phyloP scores from a whole-genome alignment of 2,888 invertebrate species.

The Polia nebulosa region DNA sequence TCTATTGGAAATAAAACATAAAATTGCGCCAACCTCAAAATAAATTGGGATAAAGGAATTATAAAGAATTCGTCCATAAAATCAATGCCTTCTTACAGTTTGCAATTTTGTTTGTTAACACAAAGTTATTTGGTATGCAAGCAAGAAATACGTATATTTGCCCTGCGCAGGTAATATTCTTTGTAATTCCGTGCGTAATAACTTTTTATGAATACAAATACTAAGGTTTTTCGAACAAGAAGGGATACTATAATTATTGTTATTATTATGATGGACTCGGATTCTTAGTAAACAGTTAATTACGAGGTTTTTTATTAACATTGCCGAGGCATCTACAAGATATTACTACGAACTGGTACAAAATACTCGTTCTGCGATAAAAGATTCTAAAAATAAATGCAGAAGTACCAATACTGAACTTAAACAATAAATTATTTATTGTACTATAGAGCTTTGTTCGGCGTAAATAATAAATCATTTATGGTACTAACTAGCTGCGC shows the following conservation, averaged over 20 bases:
- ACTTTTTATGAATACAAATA: background rate
- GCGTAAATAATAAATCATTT: too few species aligned
- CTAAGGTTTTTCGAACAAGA: background rate
- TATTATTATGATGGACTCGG: constrained; percentile 15
- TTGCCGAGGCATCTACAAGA: background rate
- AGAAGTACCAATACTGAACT: constrained; percentile 22
- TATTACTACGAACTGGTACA: background rate
- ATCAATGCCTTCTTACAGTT: too few species aligned
- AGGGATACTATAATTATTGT: constrained; percentile 5
- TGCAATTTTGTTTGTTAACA: background rate
- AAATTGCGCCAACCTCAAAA: too few species aligned
- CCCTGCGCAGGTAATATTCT: background rate
- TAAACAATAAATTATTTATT: too few species aligned
- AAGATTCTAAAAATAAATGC: background rate
- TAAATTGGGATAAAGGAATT: too few species aligned
- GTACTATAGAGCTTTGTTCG: too few species aligned
- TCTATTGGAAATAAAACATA: too few species aligned
- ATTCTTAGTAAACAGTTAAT: constrained; percentile 23
- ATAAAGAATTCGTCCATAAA: too few species aligned
- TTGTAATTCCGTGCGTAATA: background rate
- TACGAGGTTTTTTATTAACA: constrained; percentile 7
- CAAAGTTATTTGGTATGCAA: background rate
- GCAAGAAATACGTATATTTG: background rate
- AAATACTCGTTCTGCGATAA: background rate
- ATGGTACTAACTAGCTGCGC: too few species aligned